phyloP scores from a whole-genome alignment of 2,888 invertebrate species.

The Fabriciana adippe region DNA sequence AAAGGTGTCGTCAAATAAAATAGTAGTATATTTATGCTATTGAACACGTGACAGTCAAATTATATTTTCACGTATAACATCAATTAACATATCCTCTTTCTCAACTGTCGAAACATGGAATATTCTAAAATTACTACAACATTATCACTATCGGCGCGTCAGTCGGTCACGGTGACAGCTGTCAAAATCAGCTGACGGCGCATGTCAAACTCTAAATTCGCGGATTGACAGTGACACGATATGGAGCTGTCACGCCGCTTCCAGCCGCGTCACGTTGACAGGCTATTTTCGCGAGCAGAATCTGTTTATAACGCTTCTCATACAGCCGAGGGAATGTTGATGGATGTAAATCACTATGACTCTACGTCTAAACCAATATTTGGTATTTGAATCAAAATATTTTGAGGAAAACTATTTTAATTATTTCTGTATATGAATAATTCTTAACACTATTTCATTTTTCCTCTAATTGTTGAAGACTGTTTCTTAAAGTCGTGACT shows the following conservation, averaged over 20 bases:
- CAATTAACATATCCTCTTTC: neutral
- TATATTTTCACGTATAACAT: neutral
- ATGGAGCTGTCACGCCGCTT: slow-evolving; percentile 54
- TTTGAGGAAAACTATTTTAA: no score
- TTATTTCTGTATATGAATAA: no score
- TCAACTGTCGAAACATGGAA: neutral
- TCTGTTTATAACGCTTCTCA: slow-evolving; percentile 13
- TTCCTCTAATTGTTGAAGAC: no score
- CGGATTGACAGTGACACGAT: slow-evolving; percentile 70
- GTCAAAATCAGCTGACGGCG: slow-evolving; percentile 67
- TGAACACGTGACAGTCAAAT: no score
- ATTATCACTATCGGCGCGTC: slow-evolving; percentile 54
- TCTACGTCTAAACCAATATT: no score
- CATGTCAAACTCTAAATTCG: slow-evolving; percentile 68
- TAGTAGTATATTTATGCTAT: no score
- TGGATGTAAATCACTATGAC: no score
- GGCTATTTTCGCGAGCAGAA: slow-evolving; percentile 44
- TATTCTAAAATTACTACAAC: slow-evolving; percentile 27
- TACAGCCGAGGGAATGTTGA: neutral
- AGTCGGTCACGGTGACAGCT: slow-evolving; percentile 57
- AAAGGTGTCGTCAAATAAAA: no score
- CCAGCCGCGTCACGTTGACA: slow-evolving; percentile 42
- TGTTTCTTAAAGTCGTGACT: no score
- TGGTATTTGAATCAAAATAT: no score
- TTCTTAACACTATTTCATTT: no score